These are phyloP conservation scores for Cyprinella venusta DNA, from an alignment of 2,797 vertebrate species.

Conservation along the genomic window DNA sequence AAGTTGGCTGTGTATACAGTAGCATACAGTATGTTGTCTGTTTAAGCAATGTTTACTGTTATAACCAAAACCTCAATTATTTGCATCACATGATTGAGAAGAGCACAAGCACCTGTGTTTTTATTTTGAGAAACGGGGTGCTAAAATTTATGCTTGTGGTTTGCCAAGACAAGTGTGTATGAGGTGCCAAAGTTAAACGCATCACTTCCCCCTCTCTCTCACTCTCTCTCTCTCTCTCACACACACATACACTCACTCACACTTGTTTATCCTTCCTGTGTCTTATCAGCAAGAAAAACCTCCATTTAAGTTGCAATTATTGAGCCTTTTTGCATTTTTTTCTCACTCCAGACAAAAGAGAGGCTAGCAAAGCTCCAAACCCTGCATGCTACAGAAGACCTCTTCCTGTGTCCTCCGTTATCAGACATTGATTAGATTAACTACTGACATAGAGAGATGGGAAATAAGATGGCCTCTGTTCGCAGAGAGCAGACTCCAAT, in stretches of 20 bases:
- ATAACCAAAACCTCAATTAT: constrained; percentile 28
- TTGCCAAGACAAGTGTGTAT: constrained; percentile 31
- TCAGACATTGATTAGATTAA: constrained; percentile 41
- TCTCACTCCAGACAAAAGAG: neutral
- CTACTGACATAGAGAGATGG: constrained; percentile 17
- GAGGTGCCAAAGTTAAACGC: constrained; percentile 21
- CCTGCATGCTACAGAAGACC: constrained; percentile 2
- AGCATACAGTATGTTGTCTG: neutral
- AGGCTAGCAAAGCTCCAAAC: constrained; percentile 4
- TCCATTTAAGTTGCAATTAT: constrained; percentile 3
- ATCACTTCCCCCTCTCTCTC: neutral
- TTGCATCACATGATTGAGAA: constrained; percentile 17
- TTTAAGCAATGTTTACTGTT: constrained; percentile 8
- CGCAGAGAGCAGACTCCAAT: neutral
- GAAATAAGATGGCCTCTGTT: constrained; percentile 38
- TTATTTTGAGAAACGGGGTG: constrained; percentile 39
- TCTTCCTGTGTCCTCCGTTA: constrained; percentile 1
- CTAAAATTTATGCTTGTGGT: constrained; percentile 43
- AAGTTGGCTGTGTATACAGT: neutral
- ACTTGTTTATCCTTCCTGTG: constrained; percentile 2
- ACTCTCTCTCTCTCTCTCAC: neutral
- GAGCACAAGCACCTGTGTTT: constrained; percentile 8
- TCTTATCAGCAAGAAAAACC: constrained; percentile 14
- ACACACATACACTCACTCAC: neutral
- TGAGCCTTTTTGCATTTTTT: neutral